Base-by-base conservation (phyloP, 2,797 vertebrate genomes). In the Bradypodion ventrale region DNA sequence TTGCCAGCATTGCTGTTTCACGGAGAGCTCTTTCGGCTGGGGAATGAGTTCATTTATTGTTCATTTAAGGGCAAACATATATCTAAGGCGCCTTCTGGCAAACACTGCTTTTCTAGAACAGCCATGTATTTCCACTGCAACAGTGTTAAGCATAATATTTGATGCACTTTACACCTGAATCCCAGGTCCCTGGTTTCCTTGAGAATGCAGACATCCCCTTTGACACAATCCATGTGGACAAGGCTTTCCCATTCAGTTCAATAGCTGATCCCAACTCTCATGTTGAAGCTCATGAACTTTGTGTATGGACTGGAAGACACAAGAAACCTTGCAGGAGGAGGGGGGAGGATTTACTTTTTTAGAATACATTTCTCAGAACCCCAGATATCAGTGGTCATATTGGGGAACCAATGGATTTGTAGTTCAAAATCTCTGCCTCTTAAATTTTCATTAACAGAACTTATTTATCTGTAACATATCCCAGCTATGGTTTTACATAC, bases 1-100 rank as follows among this genome's bases (percentile, higher is more conserved):
- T 80, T 85, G 37, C 49, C 15, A 2, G 40, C 63, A 60, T 16
- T n/a, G 46, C 2, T 68, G 2, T 2, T 85, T 85, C 23, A 46
- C 4, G 12, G 2, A 75, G 75, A 13, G 4, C 40, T 6, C 15
- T 5, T 9, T 73, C 25, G 69, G 27, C 44, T 79, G 27, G 5
- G 40, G 66, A 65, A 73, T 79, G 83, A 62, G n/a, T 63, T 70
- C 42, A 72, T 78, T 78, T 80, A 85, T 75, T 85, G 46, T 35
- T 85, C 37, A 66, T 52, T 73, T 66, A 66, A 59, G 37, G 32
- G 40, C 19, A 44, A 59, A 60, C 29, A 32, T 76, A 60, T 44
- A n/a, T 49, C 35, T 40, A 52, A 25, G 44, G 32, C 75, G 44
- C 23, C 42, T 84, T 66, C 60, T 70, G 63, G 69, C 76, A 73